Base-by-base conservation (phyloP, 1,140 invertebrate genomes). In the fruit fly (Drosophila melanogaster) region DNA sequence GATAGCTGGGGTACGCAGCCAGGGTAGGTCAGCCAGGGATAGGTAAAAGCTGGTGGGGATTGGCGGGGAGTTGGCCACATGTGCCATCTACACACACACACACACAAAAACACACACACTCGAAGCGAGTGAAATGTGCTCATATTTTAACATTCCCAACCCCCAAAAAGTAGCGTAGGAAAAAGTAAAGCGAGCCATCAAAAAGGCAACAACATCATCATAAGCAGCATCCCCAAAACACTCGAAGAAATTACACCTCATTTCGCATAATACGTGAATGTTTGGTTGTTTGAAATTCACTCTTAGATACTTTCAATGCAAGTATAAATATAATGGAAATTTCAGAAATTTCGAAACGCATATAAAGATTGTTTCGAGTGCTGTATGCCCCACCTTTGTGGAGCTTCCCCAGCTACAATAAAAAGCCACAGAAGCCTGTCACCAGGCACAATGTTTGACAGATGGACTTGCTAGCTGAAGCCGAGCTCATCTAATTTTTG, bases 391-490 rank as follows among this genome's bases (percentile, higher is more conserved):
- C 6, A 30, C 33, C 38, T 24, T 15, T 15, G 56, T 24, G 33
- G n/a, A 56, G 19, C 8, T 56, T 3, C 2, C 30, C 17, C 26
- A 22, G 43, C 72, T 65, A 69, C 59, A 85, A 85, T 81, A 78
- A 81, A 86, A 86, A 78, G 74, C 79, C 69, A 67, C 83, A 81
- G 69, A 83, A 81, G 72, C 83, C 83, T 86, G 83, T 86, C 83
- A 87, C 43, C 71, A 59, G 50, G 50, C 71, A 77, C 54, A 55
- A 89, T 79, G 66, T 79, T 79, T 89, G 84, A 87, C 83, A 83
- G 83, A 87, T 87, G 84, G 79, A 83, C 84, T 69, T 47, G 49
- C 49, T 47, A 24, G 47, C 57, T 50, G 30, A 54, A 65, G 77
- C 75, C 54, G 74, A 71, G 74, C 69, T 86, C 83, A 81, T 87